phyloP scores from a whole-genome alignment of 2,113 vertebrate genomes.

The Phyllostomus discolor region DNA sequence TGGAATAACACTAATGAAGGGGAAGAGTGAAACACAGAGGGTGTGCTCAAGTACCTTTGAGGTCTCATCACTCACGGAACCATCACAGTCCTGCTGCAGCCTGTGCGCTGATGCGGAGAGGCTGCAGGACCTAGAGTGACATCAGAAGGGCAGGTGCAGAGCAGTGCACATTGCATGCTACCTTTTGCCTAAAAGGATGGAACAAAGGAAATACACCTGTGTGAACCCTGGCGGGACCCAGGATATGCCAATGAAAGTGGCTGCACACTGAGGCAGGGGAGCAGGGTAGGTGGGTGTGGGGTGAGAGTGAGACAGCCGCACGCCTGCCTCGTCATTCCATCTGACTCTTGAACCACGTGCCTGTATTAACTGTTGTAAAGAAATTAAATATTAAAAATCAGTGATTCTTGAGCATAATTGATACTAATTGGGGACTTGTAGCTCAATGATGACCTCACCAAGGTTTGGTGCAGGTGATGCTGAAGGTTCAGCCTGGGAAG shows the following conservation, averaged over 20 bases:
- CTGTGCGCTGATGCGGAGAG: background rate
- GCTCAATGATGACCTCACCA: background rate
- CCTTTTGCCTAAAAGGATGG: background rate
- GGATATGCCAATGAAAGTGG: background rate
- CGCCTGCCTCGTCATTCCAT: background rate
- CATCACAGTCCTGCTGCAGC: fast-evolving
- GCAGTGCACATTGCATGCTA: background rate
- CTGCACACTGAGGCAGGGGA: background rate
- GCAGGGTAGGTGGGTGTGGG: no score
- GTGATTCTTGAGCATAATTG: background rate
- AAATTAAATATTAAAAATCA: background rate
- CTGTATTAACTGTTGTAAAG: background rate
- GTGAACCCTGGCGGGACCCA: background rate
- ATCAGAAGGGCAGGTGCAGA: background rate
- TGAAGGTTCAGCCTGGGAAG: background rate
- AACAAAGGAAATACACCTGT: background rate
- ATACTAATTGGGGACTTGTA: background rate
- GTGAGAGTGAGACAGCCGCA: background rate
- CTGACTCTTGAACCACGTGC: background rate
- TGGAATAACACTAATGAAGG: background rate
- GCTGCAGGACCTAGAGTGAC: no score
- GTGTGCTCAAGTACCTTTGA: background rate
- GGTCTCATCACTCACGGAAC: background rate
- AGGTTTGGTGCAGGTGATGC: background rate
- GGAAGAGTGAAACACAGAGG: background rate